phyloP scores from a whole-genome alignment of 2,113 vertebrate genomes.

The Pelecanoides urinatrix region DNA sequence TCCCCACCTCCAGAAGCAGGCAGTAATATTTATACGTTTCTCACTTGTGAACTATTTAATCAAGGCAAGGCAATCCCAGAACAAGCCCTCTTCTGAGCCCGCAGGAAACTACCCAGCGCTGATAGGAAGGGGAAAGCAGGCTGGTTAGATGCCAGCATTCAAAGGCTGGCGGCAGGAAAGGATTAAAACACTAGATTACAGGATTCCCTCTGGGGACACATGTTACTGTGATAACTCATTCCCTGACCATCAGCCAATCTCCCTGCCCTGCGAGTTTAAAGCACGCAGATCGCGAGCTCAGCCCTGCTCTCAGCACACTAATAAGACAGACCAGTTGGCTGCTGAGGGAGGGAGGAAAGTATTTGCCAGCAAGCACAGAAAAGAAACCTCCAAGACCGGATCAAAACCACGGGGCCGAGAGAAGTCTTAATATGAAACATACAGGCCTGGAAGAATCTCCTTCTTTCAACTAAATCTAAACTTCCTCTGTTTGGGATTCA shows the following conservation, averaged over 20 bases:
- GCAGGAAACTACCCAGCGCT: background rate
- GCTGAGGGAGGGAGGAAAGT: background rate
- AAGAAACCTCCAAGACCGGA: background rate
- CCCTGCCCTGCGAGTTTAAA: background rate
- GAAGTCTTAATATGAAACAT: background rate
- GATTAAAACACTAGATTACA: conserved; percentile 15
- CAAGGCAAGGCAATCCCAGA: background rate
- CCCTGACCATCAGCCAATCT: background rate
- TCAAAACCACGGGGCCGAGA: background rate
- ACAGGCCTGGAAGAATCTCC: background rate
- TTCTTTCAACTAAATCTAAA: background rate
- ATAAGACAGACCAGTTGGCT: background rate
- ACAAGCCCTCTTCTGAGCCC: background rate
- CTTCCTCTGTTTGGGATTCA: background rate
- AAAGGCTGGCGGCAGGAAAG: conserved; percentile 17
- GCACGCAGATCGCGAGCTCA: background rate
- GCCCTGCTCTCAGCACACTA: background rate
- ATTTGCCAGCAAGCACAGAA: background rate
- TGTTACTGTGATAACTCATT: background rate
- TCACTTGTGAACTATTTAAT: background rate
- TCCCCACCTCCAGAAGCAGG: background rate
- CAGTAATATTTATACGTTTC: background rate
- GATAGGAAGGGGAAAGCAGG: background rate
- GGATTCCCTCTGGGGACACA: conserved; percentile 24
- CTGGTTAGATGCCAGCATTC: background rate